A percentile compares a stretch with the other conserved stretches of the same genome.
These are phyloP conservation scores for Toxotes jaculatrix DNA, from an alignment of 2,113 vertebrate species.

Conservation along the genomic window DNA sequence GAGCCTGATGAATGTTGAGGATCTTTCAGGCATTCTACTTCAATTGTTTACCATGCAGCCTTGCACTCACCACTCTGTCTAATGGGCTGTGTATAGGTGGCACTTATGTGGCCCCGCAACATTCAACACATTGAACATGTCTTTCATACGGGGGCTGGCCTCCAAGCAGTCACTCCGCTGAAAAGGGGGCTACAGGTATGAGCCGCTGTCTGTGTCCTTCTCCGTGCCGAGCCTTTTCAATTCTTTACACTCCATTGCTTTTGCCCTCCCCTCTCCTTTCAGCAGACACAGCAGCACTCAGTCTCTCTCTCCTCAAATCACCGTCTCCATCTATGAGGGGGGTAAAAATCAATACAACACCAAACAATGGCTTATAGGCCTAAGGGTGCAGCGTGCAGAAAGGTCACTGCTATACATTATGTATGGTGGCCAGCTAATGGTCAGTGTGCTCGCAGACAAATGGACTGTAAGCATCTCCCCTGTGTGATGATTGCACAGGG, in stretches of 20 bases:
- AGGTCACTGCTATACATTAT: constrained; percentile 84
- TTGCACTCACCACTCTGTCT: constrained; percentile 62
- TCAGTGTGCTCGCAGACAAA: constrained; percentile 79
- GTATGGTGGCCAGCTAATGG: constrained; percentile 82
- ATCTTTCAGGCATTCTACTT: constrained; percentile 65
- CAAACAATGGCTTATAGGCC: constrained; percentile 83
- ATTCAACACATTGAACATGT: constrained; percentile 57
- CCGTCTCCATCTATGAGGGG: constrained; percentile 76
- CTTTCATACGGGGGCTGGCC: constrained; percentile 41
- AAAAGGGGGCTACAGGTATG: constrained; percentile 71
- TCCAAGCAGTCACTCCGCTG: constrained; percentile 37
- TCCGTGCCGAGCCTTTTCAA: constrained; percentile 73
- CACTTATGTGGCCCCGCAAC: constrained; percentile 56
- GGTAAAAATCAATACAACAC: constrained; percentile 82
- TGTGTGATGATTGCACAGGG: constrained; percentile 63
- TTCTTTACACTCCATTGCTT: constrained; percentile 78
- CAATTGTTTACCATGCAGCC: constrained; percentile 71
- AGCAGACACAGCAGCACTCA: constrained; percentile 68
- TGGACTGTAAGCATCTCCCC: constrained; percentile 76
- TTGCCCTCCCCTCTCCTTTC: constrained; percentile 67
- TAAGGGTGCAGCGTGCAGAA: constrained; percentile 79
- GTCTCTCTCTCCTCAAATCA: constrained; percentile 74
- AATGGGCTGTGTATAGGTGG: constrained; percentile 76
- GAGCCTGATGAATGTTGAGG: constrained; percentile 65
- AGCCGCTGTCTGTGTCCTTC: constrained; percentile 60